phyloP scores from a whole-genome alignment of 2,888 invertebrate genomes.

The Malthinus seriepunctatus region DNA sequence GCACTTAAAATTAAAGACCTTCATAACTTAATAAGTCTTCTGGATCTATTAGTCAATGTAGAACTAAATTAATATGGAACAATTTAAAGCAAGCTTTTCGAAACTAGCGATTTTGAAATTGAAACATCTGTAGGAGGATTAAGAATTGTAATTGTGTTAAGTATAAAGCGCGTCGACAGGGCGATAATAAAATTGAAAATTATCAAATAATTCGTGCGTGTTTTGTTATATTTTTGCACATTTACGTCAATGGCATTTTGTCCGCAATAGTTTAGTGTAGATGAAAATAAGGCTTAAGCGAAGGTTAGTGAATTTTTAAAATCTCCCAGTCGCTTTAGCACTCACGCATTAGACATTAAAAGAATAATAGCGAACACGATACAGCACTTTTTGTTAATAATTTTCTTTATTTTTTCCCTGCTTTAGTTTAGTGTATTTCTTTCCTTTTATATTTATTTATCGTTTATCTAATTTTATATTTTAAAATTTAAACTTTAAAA shows the following conservation, averaged over 20 bases:
- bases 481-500: too few species aligned
- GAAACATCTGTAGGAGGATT: background rate
- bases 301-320: constrained; percentile 29
- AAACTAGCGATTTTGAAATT: too few species aligned
- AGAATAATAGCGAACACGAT: constrained; percentile 35
- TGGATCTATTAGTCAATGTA: too few species aligned
- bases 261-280: constrained; percentile 22
- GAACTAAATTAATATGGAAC: too few species aligned
- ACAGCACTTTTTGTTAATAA: constrained; percentile 39
- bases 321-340: constrained; percentile 27
- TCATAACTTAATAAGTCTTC: too few species aligned
- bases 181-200: constrained; percentile 11
- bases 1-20: too few species aligned
- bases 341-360: constrained; percentile 29
- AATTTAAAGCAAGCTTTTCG: too few species aligned
- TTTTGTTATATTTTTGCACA: constrained; percentile 8
- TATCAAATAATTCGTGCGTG: constrained; percentile 1
- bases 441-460: background rate
- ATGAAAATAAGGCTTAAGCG: constrained; percentile 26
- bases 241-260: constrained; percentile 6
- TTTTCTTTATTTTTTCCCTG: constrained; percentile 33
- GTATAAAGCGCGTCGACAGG: constrained; percentile 10
- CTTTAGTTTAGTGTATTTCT: constrained; percentile 1
- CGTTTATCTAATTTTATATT: background rate
- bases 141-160: background rate